Evolutionary conservation across 2,888 invertebrate species (phyloP).

Genomic region (Amorpha juglandis): DNA sequence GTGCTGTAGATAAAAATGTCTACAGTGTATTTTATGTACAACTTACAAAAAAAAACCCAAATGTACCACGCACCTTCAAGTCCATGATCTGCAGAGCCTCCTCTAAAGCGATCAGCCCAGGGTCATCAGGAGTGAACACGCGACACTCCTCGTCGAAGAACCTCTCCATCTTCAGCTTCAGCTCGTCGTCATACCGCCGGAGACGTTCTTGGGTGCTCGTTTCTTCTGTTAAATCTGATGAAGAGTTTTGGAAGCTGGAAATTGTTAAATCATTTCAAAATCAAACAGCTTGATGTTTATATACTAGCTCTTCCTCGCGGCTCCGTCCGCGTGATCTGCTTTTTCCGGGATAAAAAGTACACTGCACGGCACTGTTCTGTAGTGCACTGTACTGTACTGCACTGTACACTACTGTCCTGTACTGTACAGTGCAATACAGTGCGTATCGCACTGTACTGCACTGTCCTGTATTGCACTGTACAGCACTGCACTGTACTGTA

Average conservation of each 20-base stretch:
- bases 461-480: too few species aligned
- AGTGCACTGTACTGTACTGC: too few species aligned
- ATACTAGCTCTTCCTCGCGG: too few species aligned
- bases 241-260: slow-evolving; percentile 50
- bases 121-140: slow-evolving; percentile 65
- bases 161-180: slow-evolving; percentile 59
- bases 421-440: too few species aligned
- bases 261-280: not conserved
- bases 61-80: slow-evolving; percentile 49
- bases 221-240: slow-evolving; percentile 48
- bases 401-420: too few species aligned
- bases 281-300: not conserved
- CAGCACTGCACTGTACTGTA: too few species aligned
- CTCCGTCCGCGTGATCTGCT: too few species aligned
- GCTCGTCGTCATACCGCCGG: slow-evolving; percentile 54
- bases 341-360: too few species aligned
- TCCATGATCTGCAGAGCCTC: slow-evolving; percentile 60
- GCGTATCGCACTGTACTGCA: too few species aligned
- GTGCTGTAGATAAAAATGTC: too few species aligned
- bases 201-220: slow-evolving; percentile 40
- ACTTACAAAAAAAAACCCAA: not conserved
- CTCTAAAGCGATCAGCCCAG: slow-evolving; percentile 58
- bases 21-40: not conserved
- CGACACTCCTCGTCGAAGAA: slow-evolving; percentile 70
- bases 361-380: too few species aligned